Evolutionary conservation across 2,113 vertebrate genomes (phyloP), one percentile per base, ranked within the genome.

Genomic region (Nerophis ophidion): DNA sequence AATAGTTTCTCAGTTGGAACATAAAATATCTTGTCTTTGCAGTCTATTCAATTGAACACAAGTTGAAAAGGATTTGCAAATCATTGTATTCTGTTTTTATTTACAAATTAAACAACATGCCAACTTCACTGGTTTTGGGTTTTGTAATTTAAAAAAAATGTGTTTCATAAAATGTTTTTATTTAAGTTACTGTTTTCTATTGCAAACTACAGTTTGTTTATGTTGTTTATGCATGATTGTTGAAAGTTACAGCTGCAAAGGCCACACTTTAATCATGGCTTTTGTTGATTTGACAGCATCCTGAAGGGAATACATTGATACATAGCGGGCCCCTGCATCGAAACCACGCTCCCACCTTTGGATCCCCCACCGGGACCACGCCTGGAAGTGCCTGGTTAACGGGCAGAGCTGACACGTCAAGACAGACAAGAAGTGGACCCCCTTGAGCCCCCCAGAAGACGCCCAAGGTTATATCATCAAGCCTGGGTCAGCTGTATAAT

Each of bases 381-480:
- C 82, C 82, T 83, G 88, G 82, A 89, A 89, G 83, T 86, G 81
- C 81, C 90, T 89, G 87, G 81, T 89, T 90, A 88, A 83, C 79
- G 19, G 81, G 73, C 73, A 50, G 70, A 64, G 72, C 71, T 85
- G 87, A 88, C 87, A 82, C 66, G 79, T 76, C 77, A 73, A 86
- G 87, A 89, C 79, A 75, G 86, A 87, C 84, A 85, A 66, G 75
- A 80, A 71, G 74, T 80, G 70, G 66, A 83, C 74, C 83, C 71
- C 70, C 68, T 19, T 42, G 77, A 85, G 76, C 74, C 85, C 26
- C 70, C 72, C 61, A 79, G 83, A 86, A 82, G 68, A 80, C 71
- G 57, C 76, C 76, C 80, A 82, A 86, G 89, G 89, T 89, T 90
- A 89, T 85, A 88, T 86, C 89, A 90, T 90, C 87, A 85, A 85